Conservation (phyloP, 1,140 invertebrate species). For the Microvelia longipes region DNA sequence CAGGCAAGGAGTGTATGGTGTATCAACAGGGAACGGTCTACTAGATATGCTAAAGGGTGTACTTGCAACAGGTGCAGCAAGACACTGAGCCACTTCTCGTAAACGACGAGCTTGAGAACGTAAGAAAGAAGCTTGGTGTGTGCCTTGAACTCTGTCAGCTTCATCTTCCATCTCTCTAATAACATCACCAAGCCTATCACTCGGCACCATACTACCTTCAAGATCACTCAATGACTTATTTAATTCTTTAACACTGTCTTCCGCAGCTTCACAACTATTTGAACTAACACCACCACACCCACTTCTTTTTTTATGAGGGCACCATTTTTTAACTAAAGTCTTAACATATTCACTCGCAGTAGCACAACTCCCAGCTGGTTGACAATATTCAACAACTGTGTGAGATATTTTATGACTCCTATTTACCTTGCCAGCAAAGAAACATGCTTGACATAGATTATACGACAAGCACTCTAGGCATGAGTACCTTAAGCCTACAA, state of each 20-base stretch:
- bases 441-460: background rate
- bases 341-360: background rate
- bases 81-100: background rate
- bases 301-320: background rate
- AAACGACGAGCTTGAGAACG: background rate
- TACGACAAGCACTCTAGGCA: background rate
- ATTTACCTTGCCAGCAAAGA: background rate
- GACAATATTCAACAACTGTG: background rate
- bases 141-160: background rate
- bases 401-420: background rate
- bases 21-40: background rate
- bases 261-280: background rate
- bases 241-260: background rate
- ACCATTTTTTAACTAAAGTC: background rate
- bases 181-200: conserved; percentile 6
- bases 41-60: background rate
- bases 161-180: conserved; percentile 7
- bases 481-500: background rate
- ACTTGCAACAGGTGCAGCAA: background rate
- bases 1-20: background rate
- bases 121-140: background rate
- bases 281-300: background rate
- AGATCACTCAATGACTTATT: background rate
- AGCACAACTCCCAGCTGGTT: background rate
- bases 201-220: conserved; percentile 1